These are phyloP conservation scores for Chascanopsetta lugubris DNA, from an alignment of 2,113 vertebrate species.

Conservation along the genomic window DNA sequence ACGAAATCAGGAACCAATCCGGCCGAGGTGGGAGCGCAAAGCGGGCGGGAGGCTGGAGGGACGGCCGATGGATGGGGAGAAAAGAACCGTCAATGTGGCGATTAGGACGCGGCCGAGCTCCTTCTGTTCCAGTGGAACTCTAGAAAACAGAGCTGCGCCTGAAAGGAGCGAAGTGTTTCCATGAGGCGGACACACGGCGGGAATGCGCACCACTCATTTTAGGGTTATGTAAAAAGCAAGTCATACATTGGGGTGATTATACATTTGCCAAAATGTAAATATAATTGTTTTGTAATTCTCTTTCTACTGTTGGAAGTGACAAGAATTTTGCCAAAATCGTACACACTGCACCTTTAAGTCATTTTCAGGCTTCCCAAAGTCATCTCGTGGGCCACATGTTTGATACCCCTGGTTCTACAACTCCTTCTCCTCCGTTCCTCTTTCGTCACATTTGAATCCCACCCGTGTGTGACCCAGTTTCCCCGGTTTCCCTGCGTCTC, in stretches of 20 bases:
- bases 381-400: too few species aligned
- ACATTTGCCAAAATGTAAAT: too few species aligned
- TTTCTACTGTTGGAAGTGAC: too few species aligned
- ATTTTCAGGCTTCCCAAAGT: too few species aligned
- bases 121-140: slow-evolving; percentile 40
- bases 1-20: not conserved
- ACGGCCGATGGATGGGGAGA: slow-evolving; percentile 47
- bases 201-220: not conserved
- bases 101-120: slow-evolving; percentile 55
- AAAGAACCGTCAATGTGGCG: slow-evolving; percentile 59
- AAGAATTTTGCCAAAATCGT: too few species aligned
- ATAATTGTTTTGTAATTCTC: too few species aligned
- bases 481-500: slow-evolving; percentile 34
- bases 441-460: slow-evolving; percentile 28
- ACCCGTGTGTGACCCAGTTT: slow-evolving; percentile 54
- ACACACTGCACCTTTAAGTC: too few species aligned
- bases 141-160: slow-evolving; percentile 44
- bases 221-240: too few species aligned
- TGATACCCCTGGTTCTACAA: not conserved
- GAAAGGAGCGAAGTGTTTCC: slow-evolving; percentile 16
- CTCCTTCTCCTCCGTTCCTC: slow-evolving; percentile 1
- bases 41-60: slow-evolving; percentile 56
- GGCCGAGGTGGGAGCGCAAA: slow-evolving; percentile 43
- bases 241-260: too few species aligned
- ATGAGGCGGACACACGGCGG: slow-evolving; percentile 9